Conservation (phyloP, 2,888 invertebrate genomes). For the Polydrusus tereticollis region DNA sequence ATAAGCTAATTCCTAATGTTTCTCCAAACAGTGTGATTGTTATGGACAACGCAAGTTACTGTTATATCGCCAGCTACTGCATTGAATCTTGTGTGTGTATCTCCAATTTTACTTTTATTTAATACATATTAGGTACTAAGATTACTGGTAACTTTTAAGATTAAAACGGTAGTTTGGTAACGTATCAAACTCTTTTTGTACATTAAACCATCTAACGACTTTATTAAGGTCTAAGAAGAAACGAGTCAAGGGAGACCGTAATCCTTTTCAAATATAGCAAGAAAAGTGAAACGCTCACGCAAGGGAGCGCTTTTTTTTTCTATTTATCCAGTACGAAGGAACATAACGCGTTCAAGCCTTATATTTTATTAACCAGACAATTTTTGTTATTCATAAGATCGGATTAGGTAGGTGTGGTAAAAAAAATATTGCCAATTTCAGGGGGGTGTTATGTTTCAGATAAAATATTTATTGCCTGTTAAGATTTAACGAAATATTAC, state of each 20-base stretch:
- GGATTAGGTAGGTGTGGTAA: not conserved
- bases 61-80: no score
- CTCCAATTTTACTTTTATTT: no score
- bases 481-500: not conserved
- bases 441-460: not conserved
- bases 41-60: no score
- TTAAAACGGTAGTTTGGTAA: no score
- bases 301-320: slow-evolving; percentile 34
- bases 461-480: not conserved
- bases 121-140: no score
- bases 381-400: slow-evolving; percentile 11
- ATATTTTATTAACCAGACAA: slow-evolving; percentile 6
- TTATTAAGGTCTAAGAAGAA: slow-evolving; percentile 29
- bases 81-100: no score
- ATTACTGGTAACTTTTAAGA: no score
- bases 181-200: not conserved
- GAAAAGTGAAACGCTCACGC: slow-evolving; percentile 32
- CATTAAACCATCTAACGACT: not conserved
- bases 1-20: no score
- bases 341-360: slow-evolving; percentile 5
- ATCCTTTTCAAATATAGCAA: slow-evolving; percentile 40
- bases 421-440: slow-evolving; percentile 3
- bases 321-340: slow-evolving; percentile 35
- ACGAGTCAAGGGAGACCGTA: slow-evolving; percentile 15
- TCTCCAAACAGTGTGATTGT: no score